Conservation (phyloP, 1,140 invertebrate genomes). For the Drosophila melanica region DNA sequence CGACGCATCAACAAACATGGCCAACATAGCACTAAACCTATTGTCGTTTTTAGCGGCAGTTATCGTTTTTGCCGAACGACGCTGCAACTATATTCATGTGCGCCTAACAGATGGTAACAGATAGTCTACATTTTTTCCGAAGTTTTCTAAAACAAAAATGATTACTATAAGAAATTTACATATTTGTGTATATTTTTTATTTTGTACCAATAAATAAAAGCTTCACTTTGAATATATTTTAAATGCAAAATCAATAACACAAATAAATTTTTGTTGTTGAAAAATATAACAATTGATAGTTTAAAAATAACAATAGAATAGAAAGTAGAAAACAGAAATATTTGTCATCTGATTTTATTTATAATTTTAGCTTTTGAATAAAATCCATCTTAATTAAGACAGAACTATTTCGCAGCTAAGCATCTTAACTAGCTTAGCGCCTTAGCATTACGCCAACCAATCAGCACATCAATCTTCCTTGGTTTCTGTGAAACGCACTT, state of each 20-base stretch:
- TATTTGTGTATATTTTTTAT: background rate
- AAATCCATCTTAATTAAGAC: constrained; percentile 11
- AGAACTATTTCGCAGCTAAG: constrained; percentile 4
- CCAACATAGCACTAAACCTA: constrained; percentile 55
- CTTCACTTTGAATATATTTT: no score
- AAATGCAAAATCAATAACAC: no score
- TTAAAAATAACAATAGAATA: no score
- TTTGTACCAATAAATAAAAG: no score
- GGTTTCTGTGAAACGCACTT: constrained; percentile 13
- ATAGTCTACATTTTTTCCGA: background rate
- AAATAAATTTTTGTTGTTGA: no score
- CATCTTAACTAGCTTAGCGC: constrained; percentile 9
- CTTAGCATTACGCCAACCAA: background rate
- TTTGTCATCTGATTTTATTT: no score
- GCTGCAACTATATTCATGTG: constrained; percentile 3
- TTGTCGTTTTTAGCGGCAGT: constrained; percentile 61
- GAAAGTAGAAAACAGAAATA: no score
- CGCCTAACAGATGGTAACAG: background rate
- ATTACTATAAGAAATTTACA: background rate
- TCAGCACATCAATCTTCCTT: constrained; percentile 3
- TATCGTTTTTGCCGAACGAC: constrained; percentile 54
- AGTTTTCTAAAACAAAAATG: constrained; percentile 3
- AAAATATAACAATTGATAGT: no score
- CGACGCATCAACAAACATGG: constrained; percentile 78
- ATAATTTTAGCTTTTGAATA: no score